Conservation (phyloP, 2,888 invertebrate genomes). For the Cecidostiba fungosa region DNA sequence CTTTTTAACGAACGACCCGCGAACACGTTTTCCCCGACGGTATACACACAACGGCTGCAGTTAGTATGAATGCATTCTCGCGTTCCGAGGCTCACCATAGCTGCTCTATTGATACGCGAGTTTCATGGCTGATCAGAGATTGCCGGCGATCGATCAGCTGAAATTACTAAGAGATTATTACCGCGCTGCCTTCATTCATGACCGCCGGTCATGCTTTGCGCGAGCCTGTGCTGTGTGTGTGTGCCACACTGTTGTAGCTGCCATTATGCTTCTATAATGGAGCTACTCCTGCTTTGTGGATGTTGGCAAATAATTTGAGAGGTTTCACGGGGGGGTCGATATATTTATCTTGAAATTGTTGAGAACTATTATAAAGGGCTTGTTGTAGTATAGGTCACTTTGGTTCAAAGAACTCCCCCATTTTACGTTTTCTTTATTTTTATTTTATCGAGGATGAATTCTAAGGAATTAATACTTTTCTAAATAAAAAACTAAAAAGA, state of each 20-base stretch:
- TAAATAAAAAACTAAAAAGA: too few relatives aligned
- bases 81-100: conserved; percentile 29
- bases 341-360: background rate
- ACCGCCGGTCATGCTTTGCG: background rate
- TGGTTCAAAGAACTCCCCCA: too few relatives aligned
- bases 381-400: too few relatives aligned
- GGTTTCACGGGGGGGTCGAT: background rate
- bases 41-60: background rate
- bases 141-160: conserved; percentile 72
- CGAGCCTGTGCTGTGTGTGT: background rate
- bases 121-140: conserved; percentile 71
- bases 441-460: too few relatives aligned
- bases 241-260: background rate
- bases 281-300: background rate
- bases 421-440: too few relatives aligned
- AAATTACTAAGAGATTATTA: conserved; percentile 74
- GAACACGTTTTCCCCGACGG: too few relatives aligned
- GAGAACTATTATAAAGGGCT: too few relatives aligned
- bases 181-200: conserved; percentile 41
- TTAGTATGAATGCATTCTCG: background rate
- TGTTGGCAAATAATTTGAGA: conserved; percentile 8
- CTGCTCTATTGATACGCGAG: conserved; percentile 70
- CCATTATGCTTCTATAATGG: background rate
- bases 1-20: conserved; percentile 16
- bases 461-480: too few relatives aligned